Base-by-base conservation (phyloP, 2,888 invertebrate genomes). In the Lypha dubia region DNA sequence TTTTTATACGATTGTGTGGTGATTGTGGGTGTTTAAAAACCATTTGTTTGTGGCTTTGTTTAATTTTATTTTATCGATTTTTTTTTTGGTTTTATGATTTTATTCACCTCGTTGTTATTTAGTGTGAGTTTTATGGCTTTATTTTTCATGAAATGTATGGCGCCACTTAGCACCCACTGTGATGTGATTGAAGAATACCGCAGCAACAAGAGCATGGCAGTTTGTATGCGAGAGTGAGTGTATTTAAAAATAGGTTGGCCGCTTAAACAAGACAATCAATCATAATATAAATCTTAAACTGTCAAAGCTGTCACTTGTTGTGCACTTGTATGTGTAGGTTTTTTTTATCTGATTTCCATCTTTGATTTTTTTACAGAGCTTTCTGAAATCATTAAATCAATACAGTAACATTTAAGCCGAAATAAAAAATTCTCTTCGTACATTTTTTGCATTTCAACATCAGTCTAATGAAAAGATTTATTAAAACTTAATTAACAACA, bases 91-190 rank as follows among this genome's bases (percentile, higher is more conserved):
- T 80, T 73, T 68, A 81, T 81, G 76, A 80, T 73, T 74, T 68
- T 74, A 76, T 79, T 58, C 65, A 81, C 77, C 74, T 81, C 74
- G 24, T 77, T 79, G 24, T 77, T 79, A n/a, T 71, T 46, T 20
- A 35, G 60, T 71, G 60, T 79, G 68, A 73, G 77, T 79, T 81
- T 84, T 79, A 83, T 80, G 44, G 74, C 67, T 79, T 84, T 84
- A 80, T 83, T 82, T 80, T 49, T 17, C 41, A 20, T 13, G 44
- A 62, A 53, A 63, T 77, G 35, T 73, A 68, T 86, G 84, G 86
- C 86, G 86, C 86, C 86, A 86, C 83, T 86, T 86, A 86, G 80
- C 85, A 86, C 83, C 86, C 84, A 79, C 75, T 82, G 81, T 63
- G 75, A 63, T 49, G 75, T 65, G 63, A 38, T 70, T 71, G 49